Evolutionary conservation across 2,797 vertebrate genomes (phyloP).

Genomic region (Chaunax sp.): DNA sequence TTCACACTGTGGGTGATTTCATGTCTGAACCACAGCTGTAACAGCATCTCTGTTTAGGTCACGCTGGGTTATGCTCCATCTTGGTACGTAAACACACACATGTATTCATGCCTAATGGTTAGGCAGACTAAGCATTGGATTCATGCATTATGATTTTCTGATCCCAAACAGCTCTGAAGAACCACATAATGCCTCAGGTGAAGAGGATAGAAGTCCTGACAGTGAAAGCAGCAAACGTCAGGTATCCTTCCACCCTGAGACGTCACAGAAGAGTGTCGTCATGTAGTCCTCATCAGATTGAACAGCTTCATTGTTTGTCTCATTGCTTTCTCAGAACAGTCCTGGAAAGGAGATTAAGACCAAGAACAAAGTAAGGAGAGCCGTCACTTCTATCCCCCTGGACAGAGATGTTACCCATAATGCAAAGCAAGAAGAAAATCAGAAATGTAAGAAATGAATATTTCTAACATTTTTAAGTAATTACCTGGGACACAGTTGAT

Average conservation of each 20-base stretch:
- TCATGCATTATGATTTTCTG: not conserved
- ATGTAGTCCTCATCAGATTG: not conserved
- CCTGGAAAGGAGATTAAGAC: not conserved
- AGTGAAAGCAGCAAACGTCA: not conserved
- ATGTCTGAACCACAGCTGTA: not conserved
- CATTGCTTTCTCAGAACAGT: constrained; percentile 2
- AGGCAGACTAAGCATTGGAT: not conserved
- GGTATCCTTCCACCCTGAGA: constrained; percentile 27
- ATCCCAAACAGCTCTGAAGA: constrained; percentile 25
- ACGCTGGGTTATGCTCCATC: constrained; percentile 3
- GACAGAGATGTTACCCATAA: not conserved
- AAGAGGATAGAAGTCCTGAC: not conserved
- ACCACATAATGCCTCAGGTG: not conserved
- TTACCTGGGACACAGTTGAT: not conserved
- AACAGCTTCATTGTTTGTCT: not conserved
- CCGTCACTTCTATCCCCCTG: not conserved
- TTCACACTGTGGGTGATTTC: not conserved
- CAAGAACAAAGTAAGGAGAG: not conserved
- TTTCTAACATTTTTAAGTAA: no score
- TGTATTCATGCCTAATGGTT: not conserved
- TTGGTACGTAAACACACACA: constrained; percentile 38
- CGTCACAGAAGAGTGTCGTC: not conserved
- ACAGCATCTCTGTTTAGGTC: constrained; percentile 36
- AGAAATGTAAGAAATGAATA: not conserved
- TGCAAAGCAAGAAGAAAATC: not conserved